Base-by-base conservation (phyloP, 2,888 invertebrate species). In the Nasonovia ribisnigri region DNA sequence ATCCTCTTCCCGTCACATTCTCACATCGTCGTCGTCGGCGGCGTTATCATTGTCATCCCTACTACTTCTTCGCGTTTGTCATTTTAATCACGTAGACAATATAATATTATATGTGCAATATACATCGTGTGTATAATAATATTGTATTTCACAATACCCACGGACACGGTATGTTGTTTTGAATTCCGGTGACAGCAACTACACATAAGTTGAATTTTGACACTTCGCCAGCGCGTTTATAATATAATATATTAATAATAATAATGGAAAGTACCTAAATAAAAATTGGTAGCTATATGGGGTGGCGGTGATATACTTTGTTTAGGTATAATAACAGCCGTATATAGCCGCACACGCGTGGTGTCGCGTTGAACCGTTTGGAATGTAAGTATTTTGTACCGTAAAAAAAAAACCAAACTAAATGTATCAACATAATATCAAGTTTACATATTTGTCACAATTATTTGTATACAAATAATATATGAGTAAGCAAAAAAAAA, bases 21-120 rank as follows among this genome's bases (percentile, higher is more conserved):
- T 87, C 36, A 77, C 77, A 77, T 24, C 20, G 77, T 77, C 77
- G 36, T 20, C 77, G n/a, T 13, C 51, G n/a, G 24, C 51, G 48
- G 13, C 24, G 57, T 92, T 88, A 88, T 92, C 54, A 88, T 92
- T 92, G 92, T 92, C 92, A 54, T 92, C 88, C 88, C 77, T 13
- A 92, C 92, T 77, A 11, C 0, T 77, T 29, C 54, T 54, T 54
- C 54, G 5, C n/a, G 51, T 67, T 88, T 20, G 77, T 42, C 29
- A 88, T 92, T 92, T 88, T 92, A 88, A 92, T 92, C 92, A 92
- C 92, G 92, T 92, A 92, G 60, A 92, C 87, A 36, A 48, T 51
- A 88, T 87, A 54, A 88, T 87, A 84, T 16, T 77, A 42, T 77
- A 36, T 77, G 77, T 36, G 36, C 36, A 24, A 77, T 77, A 77